These are phyloP conservation scores for Copidosoma aretas DNA, from an alignment of 2,888 invertebrate species.

Conservation along the genomic window DNA sequence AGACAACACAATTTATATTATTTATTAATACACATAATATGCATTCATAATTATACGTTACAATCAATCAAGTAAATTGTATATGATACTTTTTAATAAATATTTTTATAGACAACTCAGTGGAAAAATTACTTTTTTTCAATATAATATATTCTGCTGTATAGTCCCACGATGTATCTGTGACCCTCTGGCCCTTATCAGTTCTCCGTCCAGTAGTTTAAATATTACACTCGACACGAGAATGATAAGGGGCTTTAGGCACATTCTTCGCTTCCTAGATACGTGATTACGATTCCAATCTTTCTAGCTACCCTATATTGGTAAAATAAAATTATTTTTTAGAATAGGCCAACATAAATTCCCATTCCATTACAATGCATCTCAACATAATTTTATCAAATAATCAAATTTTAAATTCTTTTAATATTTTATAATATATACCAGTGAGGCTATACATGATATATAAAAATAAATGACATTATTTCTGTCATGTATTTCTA, in stretches of 20 bases:
- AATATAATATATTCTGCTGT: background rate
- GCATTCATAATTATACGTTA: too few relatives aligned
- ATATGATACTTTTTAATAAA: slow-evolving; percentile 5
- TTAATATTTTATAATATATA: too few relatives aligned
- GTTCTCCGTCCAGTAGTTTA: slow-evolving; percentile 96
- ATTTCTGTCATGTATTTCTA: too few relatives aligned
- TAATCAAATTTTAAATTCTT: too few relatives aligned
- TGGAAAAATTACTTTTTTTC: slow-evolving; percentile 5
- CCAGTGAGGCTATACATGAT: too few relatives aligned
- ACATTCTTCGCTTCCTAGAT: slow-evolving; percentile 45
- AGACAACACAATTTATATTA: too few relatives aligned
- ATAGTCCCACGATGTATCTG: slow-evolving; percentile 62
- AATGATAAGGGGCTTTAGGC: slow-evolving; percentile 86
- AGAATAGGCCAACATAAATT: background rate
- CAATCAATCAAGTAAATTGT: background rate
- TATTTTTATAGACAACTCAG: slow-evolving; percentile 8
- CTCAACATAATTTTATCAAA: background rate
- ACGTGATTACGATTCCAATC: background rate
- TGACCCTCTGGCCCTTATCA: slow-evolving; percentile 92
- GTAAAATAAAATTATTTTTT: background rate
- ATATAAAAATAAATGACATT: too few relatives aligned
- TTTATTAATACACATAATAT: too few relatives aligned
- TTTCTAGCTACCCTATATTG: background rate
- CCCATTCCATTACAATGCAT: background rate
- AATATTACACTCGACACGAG: slow-evolving; percentile 83